Percentiles rank a stretch among this genome's conserved stretches.
phyloP scores from a whole-genome alignment of 2,888 invertebrate genomes.

The Eupsilia transversa region DNA sequence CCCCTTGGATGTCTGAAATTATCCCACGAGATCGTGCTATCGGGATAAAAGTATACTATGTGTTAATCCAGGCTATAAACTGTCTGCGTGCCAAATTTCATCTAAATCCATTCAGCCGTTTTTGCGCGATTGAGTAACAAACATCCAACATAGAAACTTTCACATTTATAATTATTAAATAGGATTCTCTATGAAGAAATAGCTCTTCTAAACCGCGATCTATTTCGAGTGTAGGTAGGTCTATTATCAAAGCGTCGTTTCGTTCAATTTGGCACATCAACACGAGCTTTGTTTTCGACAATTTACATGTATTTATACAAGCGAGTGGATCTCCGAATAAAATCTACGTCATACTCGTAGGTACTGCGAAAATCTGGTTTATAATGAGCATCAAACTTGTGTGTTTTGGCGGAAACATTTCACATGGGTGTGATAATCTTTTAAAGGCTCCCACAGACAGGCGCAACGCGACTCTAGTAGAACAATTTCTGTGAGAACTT shows the following conservation, averaged over 20 bases:
- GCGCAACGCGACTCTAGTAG: neutral
- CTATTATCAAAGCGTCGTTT: conserved; percentile 30
- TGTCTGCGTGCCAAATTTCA: too few relatives aligned
- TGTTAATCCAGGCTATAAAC: too few relatives aligned
- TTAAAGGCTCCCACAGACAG: neutral
- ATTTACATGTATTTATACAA: conserved; percentile 65
- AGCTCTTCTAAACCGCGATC: conserved; percentile 36
- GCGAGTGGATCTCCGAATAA: conserved; percentile 59
- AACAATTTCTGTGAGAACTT: neutral
- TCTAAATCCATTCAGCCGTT: too few relatives aligned
- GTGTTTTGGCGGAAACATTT: conserved; percentile 28
- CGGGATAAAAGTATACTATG: too few relatives aligned
- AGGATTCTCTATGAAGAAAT: too few relatives aligned
- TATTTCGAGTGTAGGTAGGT: conserved; percentile 38
- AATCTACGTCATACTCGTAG: conserved; percentile 61
- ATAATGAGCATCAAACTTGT: conserved; percentile 32
- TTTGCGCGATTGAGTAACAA: too few relatives aligned
- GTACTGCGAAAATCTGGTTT: conserved; percentile 44
- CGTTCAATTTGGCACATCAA: conserved; percentile 56
- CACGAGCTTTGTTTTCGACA: conserved; percentile 56
- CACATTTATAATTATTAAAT: too few relatives aligned
- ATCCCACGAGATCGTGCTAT: too few relatives aligned
- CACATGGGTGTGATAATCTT: conserved; percentile 7
- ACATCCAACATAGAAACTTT: too few relatives aligned
- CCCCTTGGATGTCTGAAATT: too few relatives aligned